Percentiles rank a stretch among this genome's conserved stretches.
phyloP scores from a whole-genome alignment of 2,113 vertebrate genomes.

The Oenanthe melanoleuca region DNA sequence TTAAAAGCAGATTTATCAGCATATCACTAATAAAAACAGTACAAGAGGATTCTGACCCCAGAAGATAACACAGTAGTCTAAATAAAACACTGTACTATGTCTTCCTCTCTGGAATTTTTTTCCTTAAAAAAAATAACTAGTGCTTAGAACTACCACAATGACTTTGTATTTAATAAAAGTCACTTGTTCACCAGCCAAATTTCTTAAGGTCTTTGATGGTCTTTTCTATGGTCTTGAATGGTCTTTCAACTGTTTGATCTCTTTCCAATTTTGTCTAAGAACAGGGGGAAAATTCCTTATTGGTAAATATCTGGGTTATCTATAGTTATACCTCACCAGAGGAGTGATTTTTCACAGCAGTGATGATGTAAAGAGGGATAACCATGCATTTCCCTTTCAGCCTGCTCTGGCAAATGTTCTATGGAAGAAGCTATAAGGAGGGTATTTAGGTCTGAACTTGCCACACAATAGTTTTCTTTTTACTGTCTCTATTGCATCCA shows the following conservation, averaged over 20 bases:
- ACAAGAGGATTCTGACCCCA: background rate
- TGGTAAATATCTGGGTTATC: background rate
- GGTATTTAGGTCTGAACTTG: background rate
- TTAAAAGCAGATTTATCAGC: background rate
- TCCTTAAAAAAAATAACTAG: background rate
- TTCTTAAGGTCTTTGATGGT: background rate
- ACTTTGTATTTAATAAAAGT: background rate
- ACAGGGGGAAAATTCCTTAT: accelerated
- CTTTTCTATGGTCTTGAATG: background rate
- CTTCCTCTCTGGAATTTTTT: background rate
- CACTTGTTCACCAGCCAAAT: background rate
- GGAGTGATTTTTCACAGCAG: background rate
- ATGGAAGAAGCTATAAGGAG: background rate
- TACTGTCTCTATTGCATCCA: background rate
- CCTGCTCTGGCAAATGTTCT: background rate
- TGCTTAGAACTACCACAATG: background rate
- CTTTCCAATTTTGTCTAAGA: background rate
- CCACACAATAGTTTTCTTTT: background rate
- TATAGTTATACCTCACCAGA: background rate
- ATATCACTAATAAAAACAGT: background rate
- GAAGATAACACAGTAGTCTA: background rate
- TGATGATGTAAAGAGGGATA: background rate
- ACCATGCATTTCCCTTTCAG: background rate
- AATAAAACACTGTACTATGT: background rate
- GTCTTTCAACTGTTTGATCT: background rate